Conservation (phyloP, 1,140 invertebrate genomes). For the Myzus persicae region DNA sequence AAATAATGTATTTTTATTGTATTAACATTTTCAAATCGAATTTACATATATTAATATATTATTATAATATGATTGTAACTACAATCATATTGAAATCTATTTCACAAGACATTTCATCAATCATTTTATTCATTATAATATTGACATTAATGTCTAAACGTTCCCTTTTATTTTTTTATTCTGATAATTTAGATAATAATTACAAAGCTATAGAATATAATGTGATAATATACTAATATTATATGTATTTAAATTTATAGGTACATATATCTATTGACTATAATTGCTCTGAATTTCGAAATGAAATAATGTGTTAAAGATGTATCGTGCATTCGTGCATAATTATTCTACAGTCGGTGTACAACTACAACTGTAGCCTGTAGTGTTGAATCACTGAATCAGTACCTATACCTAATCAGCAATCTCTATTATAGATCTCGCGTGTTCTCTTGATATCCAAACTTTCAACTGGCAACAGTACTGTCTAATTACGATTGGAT, state of each 20-base stretch:
- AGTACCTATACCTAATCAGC: not conserved
- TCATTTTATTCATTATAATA: conserved; percentile 1
- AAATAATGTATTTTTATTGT: not conserved
- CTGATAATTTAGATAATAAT: not conserved
- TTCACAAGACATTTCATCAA: not conserved
- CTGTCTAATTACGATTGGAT: not conserved
- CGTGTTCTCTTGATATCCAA: not conserved
- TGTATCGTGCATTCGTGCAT: not conserved
- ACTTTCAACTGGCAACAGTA: not conserved
- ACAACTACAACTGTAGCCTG: not conserved
- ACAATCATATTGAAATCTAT: too few species aligned
- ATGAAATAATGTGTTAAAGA: not conserved
- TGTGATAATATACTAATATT: not conserved
- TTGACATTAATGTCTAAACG: not conserved
- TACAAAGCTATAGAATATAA: not conserved
- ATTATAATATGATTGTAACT: too few species aligned
- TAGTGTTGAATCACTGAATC: not conserved
- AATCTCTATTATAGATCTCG: not conserved
- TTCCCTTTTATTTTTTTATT: not conserved
- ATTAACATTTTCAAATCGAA: not conserved
- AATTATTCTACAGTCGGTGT: not conserved
- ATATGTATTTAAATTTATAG: too few species aligned
- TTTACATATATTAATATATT: too few species aligned
- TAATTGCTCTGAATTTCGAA: not conserved
- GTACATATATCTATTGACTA: not conserved